Evolutionary conservation across 1,140 invertebrate genomes (phyloP).

Genomic region (Pogonomyrmex barbatus): DNA sequence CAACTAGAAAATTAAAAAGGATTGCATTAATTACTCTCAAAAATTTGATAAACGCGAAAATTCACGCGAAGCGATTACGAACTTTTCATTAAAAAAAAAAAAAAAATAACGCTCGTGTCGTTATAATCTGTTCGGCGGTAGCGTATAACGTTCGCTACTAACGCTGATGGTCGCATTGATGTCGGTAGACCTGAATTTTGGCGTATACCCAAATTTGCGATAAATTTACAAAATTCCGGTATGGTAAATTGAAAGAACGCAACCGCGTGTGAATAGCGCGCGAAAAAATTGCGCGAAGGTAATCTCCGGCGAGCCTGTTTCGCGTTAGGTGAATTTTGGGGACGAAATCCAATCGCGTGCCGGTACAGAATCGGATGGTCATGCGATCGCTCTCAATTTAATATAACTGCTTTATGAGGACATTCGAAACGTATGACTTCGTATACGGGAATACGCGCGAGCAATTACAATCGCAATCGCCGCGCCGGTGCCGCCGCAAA

Average conservation of each 20-base stretch:
- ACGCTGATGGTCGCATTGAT: constrained; percentile 21
- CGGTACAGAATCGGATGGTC: background rate
- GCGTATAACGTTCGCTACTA: constrained; percentile 30
- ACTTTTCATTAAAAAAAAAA: constrained; percentile 36
- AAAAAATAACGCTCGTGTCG: background rate
- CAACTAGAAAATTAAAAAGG: background rate
- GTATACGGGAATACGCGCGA: constrained; percentile 51
- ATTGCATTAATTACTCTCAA: constrained; percentile 28
- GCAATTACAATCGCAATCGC: constrained; percentile 63
- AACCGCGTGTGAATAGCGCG: constrained; percentile 9
- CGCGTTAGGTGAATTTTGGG: constrained; percentile 33
- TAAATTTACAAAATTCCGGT: constrained; percentile 16
- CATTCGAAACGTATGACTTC: constrained; percentile 52
- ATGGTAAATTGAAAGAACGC: constrained; percentile 47
- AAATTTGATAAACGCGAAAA: constrained; percentile 25
- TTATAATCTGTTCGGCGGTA: constrained; percentile 31
- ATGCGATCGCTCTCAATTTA: constrained; percentile 60
- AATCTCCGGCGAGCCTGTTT: background rate
- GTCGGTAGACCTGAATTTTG: constrained; percentile 21
- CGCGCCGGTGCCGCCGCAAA: constrained; percentile 39
- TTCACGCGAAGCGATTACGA: background rate
- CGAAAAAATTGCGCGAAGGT: constrained; percentile 18
- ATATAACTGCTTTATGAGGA: constrained; percentile 60
- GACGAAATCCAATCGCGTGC: background rate
- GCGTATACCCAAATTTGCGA: constrained; percentile 14